These are phyloP conservation scores for Caradrina clavipalpis DNA, from an alignment of 2,888 invertebrate species.

Conservation along the genomic window DNA sequence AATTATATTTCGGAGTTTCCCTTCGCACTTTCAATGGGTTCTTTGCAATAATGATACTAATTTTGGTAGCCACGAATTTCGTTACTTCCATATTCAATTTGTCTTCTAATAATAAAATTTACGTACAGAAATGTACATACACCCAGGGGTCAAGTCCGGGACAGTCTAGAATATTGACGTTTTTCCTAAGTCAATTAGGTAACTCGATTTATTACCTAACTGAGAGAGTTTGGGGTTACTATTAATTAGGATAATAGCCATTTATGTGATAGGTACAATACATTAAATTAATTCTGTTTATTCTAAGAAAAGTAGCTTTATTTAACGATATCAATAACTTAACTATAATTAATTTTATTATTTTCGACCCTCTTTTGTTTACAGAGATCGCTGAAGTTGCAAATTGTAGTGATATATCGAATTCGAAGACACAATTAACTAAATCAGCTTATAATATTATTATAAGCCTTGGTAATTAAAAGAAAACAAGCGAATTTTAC, in stretches of 20 bases:
- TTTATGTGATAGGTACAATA: conserved; percentile 7
- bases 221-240: conserved; percentile 21
- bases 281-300: conserved; percentile 16
- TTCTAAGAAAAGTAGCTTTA: neutral
- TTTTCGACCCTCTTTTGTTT: conserved; percentile 7
- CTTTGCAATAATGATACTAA: conserved; percentile 58
- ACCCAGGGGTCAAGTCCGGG: conserved; percentile 5
- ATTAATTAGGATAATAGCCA: conserved; percentile 31
- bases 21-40: conserved; percentile 63
- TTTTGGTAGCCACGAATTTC: conserved; percentile 50
- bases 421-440: conserved; percentile 26
- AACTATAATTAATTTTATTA: conserved; percentile 21
- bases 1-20: conserved; percentile 78
- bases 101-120: conserved; percentile 40
- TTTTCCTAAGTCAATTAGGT: conserved; percentile 42
- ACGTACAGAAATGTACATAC: conserved; percentile 20
- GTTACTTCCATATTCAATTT: conserved; percentile 46
- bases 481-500: neutral
- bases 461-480: neutral
- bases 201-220: conserved; percentile 35
- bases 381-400: conserved; percentile 12
- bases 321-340: conserved; percentile 5
- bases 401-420: conserved; percentile 22
- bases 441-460: neutral
- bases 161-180: conserved; percentile 29